Base-by-base conservation (phyloP, 2,113 vertebrate genomes). In the Atrichornis clamosus region DNA sequence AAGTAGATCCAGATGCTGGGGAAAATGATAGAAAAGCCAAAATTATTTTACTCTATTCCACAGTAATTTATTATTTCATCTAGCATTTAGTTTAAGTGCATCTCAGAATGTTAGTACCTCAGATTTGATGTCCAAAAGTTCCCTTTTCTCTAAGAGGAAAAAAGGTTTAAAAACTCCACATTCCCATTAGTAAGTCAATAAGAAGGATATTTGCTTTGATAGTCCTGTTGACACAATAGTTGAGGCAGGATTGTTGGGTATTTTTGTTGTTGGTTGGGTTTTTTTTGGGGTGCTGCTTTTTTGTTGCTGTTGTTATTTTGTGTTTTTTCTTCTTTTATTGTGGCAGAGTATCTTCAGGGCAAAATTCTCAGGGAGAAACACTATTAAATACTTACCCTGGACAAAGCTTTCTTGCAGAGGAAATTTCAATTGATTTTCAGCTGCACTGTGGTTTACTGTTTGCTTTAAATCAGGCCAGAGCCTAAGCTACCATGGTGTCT, bases 381-480 rank as follows among this genome's bases (percentile, higher is more conserved):
- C 94, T 97, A 84, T 93, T 95, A 97, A 97, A 97, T 94, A 92
- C 89, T 97, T 96, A 96, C 30, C 27, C n/a, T 94, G 95, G 93
- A 97, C 95, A 96, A 97, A 97, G 95, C 75, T 89, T 95, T 95
- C 91, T 92, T 93, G 94, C 95, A 97, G 79, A 97, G 87, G 89
- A 95, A 93, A 93, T 98, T 95, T 97, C 96, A 95, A 78, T 89
- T 96, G 95, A 92, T 97, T 97, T 98, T 97, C 96, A 97, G 93
- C 94, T 90, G 94, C 55, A 74, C 94, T 93, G 91, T 95, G 85
- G 90, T 97, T 98, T 98, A 97, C 95, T 97, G 93, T 97, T 97
- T 95, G 92, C 96, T 97, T 94, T 98, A 97, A 97, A 97, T 98
- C 97, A 97, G 81, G 82, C 90, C 93, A 60, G 87, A 94, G 80